These are phyloP conservation scores for Poecilia picta DNA, from an alignment of 2,797 vertebrate genomes.

Conservation along the genomic window DNA sequence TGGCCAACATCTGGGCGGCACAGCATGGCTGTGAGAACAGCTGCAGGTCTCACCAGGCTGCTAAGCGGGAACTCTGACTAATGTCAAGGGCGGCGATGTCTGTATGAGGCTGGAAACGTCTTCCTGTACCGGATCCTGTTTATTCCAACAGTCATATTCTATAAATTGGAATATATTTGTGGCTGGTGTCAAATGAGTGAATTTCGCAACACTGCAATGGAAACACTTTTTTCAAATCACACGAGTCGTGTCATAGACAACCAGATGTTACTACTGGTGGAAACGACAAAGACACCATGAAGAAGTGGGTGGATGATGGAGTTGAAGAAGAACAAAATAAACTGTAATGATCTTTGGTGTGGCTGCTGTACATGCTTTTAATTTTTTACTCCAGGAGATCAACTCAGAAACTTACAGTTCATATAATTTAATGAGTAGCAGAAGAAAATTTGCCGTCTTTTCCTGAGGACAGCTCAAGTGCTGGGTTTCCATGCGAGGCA, in stretches of 20 bases:
- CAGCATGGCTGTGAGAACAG: conserved; percentile 69
- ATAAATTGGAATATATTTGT: too few relatives aligned
- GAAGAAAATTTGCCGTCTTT: conserved; percentile 48
- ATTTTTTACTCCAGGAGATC: conserved; percentile 7
- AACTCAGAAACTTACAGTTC: conserved; percentile 26
- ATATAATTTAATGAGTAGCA: conserved; percentile 21
- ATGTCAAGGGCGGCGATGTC: conserved; percentile 56
- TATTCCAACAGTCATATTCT: not conserved
- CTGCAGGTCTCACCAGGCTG: conserved; percentile 64
- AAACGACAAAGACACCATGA: too few relatives aligned
- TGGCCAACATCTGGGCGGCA: conserved; percentile 76
- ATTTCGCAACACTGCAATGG: too few relatives aligned
- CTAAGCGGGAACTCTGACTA: conserved; percentile 60
- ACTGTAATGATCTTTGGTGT: not conserved
- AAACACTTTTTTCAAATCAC: too few relatives aligned
- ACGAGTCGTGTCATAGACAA: too few relatives aligned
- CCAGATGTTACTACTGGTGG: not conserved
- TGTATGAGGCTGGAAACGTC: conserved; percentile 43
- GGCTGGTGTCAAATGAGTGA: not conserved
- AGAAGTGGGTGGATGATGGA: too few relatives aligned
- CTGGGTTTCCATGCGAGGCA: conserved; percentile 24
- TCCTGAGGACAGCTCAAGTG: conserved; percentile 15
- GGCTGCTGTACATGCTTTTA: conserved; percentile 5
- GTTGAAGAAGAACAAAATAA: not conserved
- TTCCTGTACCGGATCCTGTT: conserved; percentile 34